Conservation (phyloP, 2,113 vertebrate species). For the Pelmatolapia mariae region DNA sequence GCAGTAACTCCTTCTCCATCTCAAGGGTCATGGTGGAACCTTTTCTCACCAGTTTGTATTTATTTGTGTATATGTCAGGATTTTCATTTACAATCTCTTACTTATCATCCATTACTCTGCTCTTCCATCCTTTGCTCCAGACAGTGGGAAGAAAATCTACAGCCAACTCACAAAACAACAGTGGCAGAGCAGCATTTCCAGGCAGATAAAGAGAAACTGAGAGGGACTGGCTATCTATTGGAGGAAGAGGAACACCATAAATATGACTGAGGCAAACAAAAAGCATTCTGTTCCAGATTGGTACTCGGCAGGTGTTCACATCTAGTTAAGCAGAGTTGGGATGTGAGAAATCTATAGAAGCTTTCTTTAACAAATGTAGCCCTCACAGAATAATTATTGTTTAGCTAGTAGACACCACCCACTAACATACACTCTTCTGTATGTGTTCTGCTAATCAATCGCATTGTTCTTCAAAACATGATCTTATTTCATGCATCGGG, state of each 20-base stretch:
- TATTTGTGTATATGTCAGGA: neutral
- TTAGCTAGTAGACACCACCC: neutral
- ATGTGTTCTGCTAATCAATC: neutral
- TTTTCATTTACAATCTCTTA: neutral
- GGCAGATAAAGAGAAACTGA: constrained; percentile 58
- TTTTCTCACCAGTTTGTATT: neutral
- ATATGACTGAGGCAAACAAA: constrained; percentile 59
- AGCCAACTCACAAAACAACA: constrained; percentile 55
- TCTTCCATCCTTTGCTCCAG: constrained; percentile 14
- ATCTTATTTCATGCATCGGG: neutral
- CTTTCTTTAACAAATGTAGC: constrained; percentile 21
- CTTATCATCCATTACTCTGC: constrained; percentile 37
- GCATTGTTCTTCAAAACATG: neutral
- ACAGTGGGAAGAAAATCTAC: constrained; percentile 23
- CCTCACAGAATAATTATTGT: neutral
- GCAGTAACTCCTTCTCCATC: neutral
- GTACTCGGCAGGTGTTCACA: constrained; percentile 41
- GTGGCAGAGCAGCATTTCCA: constrained; percentile 23
- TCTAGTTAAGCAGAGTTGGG: constrained; percentile 50
- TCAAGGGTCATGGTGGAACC: neutral
- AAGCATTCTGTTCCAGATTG: constrained; percentile 55
- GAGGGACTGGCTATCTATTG: constrained; percentile 12
- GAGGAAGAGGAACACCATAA: constrained; percentile 44
- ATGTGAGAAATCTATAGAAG: neutral
- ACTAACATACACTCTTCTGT: neutral